phyloP scores from a whole-genome alignment of 2,797 vertebrate species.

The Mycteria americana region DNA sequence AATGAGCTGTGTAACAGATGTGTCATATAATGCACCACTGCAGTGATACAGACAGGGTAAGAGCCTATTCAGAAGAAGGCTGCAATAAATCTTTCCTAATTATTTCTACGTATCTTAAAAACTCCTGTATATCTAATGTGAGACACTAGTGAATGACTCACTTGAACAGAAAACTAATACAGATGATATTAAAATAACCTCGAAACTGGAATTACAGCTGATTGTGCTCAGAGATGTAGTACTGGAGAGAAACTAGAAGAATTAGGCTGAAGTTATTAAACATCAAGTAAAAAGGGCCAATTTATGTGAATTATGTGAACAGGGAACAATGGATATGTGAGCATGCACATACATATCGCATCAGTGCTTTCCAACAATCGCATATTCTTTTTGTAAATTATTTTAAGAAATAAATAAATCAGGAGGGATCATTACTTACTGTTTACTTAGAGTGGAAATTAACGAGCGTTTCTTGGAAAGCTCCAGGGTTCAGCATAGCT shows the following conservation, averaged over 20 bases:
- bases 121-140: background rate
- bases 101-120: constrained; percentile 16
- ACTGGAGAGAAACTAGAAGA: background rate
- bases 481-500: constrained; percentile 38
- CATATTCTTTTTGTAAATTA: constrained; percentile 50
- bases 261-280: constrained; percentile 1
- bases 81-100: constrained; percentile 25
- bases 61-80: background rate
- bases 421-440: constrained; percentile 48
- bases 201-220: background rate
- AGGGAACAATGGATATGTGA: constrained; percentile 28
- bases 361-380: constrained; percentile 58
- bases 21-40: constrained; percentile 2
- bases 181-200: background rate
- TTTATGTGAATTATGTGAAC: constrained; percentile 42
- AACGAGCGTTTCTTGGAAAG: constrained; percentile 50
- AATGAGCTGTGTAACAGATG: constrained; percentile 19
- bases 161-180: background rate
- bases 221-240: background rate
- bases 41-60: background rate
- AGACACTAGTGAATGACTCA: background rate
- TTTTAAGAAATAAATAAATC: constrained; percentile 60
- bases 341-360: constrained; percentile 17
- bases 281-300: constrained; percentile 12
- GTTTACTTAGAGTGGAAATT: constrained; percentile 62